Base-by-base conservation (phyloP, 2,888 invertebrate genomes). In the Tolmerus cingulatus region DNA sequence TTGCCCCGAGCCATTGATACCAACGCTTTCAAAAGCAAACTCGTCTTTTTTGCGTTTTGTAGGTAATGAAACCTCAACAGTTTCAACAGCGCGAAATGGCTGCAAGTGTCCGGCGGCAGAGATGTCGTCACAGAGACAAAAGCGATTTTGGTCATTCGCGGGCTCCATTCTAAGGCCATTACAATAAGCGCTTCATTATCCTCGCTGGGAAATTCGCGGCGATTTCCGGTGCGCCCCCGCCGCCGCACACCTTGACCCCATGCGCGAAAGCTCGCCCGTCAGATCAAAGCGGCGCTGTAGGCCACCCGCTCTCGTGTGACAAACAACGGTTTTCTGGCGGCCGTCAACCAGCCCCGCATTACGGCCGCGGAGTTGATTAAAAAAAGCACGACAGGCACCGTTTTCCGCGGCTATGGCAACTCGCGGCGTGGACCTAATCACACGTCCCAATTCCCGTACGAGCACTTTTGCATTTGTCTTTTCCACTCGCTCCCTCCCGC, bases 201-300 rank as follows among this genome's bases (percentile, higher is more conserved):
- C 76, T 16, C 34, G 34, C 76, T 76, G 76, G 76, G n/a, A n/a
- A 76, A 12, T 76, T 37, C 37, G n/a, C n/a, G 76, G 76, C 51
- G 51, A 46, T 51, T 79, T 79, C 51, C 27, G 79, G 23, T 14
- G 51, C 2, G 16, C 19, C 3, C 66, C 19, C 55, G n/a, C 8
- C 55, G 55, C 55, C 14, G 82, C 40, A 84, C 57, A 66, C 82
- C 82, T 84, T 84, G 82, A 84, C 82, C 57, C 14, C 23, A n/a
- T 40, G n/a, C 82, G 34, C 55, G 4, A 81, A 27, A 81, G 55
- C 34, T 55, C 51, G 55, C 51, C n/a, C 51, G 55, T 16, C 27
- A 81, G 46, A 82, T 57, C 82, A 84, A 84, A 84, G 23, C n/a
- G 57, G 40, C 14, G 40, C 37, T 66, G 12, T 27, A 23, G 27